Conservation (phyloP, 2,113 vertebrate species). For the Prietella phreatophila region DNA sequence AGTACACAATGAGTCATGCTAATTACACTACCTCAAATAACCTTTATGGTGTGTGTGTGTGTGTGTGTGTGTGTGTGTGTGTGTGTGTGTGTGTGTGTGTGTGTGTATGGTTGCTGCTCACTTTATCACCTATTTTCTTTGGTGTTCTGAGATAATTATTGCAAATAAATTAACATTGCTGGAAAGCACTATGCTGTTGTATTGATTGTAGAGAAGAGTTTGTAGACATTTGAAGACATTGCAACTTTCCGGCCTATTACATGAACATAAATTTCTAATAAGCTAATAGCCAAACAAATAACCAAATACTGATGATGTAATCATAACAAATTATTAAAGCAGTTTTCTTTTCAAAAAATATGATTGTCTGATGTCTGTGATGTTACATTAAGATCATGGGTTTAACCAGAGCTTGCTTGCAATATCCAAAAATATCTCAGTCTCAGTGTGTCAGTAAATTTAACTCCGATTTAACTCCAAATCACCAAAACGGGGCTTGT, state of each 20-base stretch:
- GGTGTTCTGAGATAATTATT: neutral
- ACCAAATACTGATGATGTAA: neutral
- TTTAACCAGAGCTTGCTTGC: neutral
- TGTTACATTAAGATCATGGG: too few relatives aligned
- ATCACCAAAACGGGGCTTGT: neutral
- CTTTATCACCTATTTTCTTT: neutral
- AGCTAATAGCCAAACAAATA: neutral
- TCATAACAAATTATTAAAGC: neutral
- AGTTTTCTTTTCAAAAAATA: neutral
- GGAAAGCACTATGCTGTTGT: neutral
- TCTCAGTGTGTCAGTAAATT: neutral
- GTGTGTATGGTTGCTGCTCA: neutral
- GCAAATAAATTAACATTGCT: neutral
- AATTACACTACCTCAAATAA: slow-evolving; percentile 37
- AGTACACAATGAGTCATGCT: slow-evolving; percentile 44
- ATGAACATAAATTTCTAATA: neutral
- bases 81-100: neutral
- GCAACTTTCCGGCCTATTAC: neutral
- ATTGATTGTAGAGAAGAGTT: neutral
- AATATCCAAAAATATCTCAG: neutral
- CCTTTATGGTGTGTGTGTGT: slow-evolving; percentile 31
- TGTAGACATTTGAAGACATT: neutral
- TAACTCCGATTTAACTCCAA: neutral
- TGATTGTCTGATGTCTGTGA: neutral
- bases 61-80: slow-evolving; percentile 20